Evolutionary conservation across 2,797 vertebrate species (phyloP), one percentile per base, ranked within the genome.

Genomic region (Thalassophryne amazonica): DNA sequence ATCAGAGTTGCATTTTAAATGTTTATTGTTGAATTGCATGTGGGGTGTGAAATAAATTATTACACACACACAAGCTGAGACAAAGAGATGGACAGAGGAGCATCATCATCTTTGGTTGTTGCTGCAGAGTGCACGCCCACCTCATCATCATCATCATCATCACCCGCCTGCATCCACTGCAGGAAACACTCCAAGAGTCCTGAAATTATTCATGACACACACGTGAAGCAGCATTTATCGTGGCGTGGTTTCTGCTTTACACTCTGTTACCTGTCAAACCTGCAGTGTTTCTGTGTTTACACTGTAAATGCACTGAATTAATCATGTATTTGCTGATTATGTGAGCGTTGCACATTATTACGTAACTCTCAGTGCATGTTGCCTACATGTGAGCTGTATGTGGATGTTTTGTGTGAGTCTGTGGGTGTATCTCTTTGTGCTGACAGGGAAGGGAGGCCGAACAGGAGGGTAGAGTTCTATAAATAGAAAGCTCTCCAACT

Each of bases 401-500:
- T 23, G 37, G 65, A 51, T 49, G 75, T 70, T 78, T 74, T 76
- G 65, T 72, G 69, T 36, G 58, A 41, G 37, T 69, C 29, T 53
- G 65, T 73, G 73, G 65, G 79, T 76, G 73, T 74, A 73, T 69
- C 60, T 76, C 77, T 78, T 74, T 75, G 67, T 76, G 72, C 56
- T 11, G 58, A 54, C 62, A 71, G 59, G 77, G 75, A 79, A 61
- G 76, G 54, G 81, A 69, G 61, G 60, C 45, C 65, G 77, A 84
- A 72, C 63, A 75, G 80, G 77, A 69, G 25, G 63, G 51, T 69
- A 51, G 31, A 51, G 46, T 57, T 85, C 81, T 84, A 91, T 86
- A 89, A 90, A 91, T 90, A 91, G 86, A 81, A 68, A 49, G 30
- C 81, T 78, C 68, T 83, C 72, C 54, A 64, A 77, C 66, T 80